phyloP scores from a whole-genome alignment of 2,113 vertebrate genomes.

The Ariopsis seemanni region DNA sequence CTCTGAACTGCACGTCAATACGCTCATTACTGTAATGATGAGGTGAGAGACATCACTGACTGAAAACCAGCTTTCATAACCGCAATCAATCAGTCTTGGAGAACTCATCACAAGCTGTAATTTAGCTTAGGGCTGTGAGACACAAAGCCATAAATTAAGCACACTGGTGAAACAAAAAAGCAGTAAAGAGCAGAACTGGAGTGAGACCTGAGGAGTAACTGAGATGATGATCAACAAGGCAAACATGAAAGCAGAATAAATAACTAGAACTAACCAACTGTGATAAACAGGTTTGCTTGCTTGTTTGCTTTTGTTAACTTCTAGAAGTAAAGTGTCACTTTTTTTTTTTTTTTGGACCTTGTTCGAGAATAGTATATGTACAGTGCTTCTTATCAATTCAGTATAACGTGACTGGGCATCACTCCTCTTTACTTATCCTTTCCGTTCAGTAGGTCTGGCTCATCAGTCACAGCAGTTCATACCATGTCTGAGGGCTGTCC shows the following conservation, averaged over 20 bases:
- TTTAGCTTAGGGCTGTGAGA: slow-evolving; percentile 23
- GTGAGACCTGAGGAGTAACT: not conserved
- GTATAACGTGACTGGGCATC: slow-evolving; percentile 17
- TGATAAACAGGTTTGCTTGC: not conserved
- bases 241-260: not conserved
- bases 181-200: not conserved
- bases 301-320: not conserved
- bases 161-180: not conserved
- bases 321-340: not conserved
- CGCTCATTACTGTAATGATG: slow-evolving; percentile 51
- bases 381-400: not conserved
- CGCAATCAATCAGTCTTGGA: slow-evolving; percentile 14
- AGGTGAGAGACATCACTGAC: slow-evolving; percentile 41
- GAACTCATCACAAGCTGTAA: slow-evolving; percentile 34
- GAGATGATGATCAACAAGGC: not conserved
- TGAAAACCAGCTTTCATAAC: slow-evolving; percentile 35
- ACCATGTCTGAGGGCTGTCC: not conserved
- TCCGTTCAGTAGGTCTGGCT: slow-evolving; percentile 4
- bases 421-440: slow-evolving; percentile 33
- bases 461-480: slow-evolving; percentile 26
- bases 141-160: slow-evolving; percentile 16
- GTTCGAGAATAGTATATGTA: not conserved
- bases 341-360: not conserved
- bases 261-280: not conserved
- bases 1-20: not conserved